These are phyloP conservation scores for Strix aluco DNA, from an alignment of 2,113 vertebrate genomes.

Conservation along the genomic window DNA sequence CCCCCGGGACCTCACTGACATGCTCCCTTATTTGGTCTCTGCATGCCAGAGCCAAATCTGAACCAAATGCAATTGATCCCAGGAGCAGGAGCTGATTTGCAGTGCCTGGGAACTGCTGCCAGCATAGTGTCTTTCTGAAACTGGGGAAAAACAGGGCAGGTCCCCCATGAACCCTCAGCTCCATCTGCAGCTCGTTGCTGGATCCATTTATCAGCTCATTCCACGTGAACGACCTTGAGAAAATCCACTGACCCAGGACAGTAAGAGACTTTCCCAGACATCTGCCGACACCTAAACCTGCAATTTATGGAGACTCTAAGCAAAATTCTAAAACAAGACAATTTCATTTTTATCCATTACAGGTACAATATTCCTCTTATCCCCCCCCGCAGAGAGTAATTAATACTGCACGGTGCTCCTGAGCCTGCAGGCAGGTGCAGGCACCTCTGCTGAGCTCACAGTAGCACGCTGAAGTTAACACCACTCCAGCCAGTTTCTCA, in stretches of 20 bases:
- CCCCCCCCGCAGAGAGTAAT: neutral
- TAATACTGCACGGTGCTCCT: neutral
- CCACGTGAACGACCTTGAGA: slow-evolving; percentile 43
- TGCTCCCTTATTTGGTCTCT: fast-evolving
- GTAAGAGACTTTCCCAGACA: slow-evolving; percentile 50
- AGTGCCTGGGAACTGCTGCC: neutral
- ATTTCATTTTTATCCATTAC: slow-evolving; percentile 43
- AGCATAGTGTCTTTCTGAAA: neutral
- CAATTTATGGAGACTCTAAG: slow-evolving; percentile 24
- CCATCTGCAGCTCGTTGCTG: slow-evolving; percentile 14
- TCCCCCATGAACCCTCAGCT: slow-evolving; percentile 47
- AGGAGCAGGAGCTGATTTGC: neutral
- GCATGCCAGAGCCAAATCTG: neutral
- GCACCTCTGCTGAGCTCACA: neutral
- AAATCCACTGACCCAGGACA: slow-evolving; percentile 52
- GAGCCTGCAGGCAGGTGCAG: slow-evolving; percentile 5
- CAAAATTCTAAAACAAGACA: slow-evolving; percentile 16
- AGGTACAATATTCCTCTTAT: neutral
- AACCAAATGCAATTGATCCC: fast-evolving
- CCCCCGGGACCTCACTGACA: fast-evolving
- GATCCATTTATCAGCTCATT: slow-evolving; percentile 59
- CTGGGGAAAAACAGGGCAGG: slow-evolving; percentile 33
- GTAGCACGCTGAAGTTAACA: neutral
- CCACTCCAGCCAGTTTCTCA: neutral
- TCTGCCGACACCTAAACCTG: slow-evolving; percentile 57